Evolutionary conservation across 1,140 invertebrate genomes (phyloP).

Genomic region (Macrosteles quadrilineatus): DNA sequence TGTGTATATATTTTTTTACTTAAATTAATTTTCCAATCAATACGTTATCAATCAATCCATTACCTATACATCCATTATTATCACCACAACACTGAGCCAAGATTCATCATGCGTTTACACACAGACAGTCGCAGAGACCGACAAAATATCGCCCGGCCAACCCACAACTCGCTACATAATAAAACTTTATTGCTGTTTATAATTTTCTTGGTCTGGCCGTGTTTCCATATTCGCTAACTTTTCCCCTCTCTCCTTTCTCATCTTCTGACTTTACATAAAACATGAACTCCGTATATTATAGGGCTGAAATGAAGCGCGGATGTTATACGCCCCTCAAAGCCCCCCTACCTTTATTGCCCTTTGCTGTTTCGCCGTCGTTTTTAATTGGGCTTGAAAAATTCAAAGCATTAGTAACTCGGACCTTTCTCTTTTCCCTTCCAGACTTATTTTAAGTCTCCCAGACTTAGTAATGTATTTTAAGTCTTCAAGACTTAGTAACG

Average conservation of each 20-base stretch:
- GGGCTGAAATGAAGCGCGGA: not conserved
- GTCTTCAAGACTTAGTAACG: too few relatives aligned
- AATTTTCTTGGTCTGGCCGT: constrained; percentile 21
- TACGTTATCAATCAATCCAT: too few relatives aligned
- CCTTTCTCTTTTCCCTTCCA: too few relatives aligned
- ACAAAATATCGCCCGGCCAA: too few relatives aligned
- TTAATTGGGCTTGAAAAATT: constrained; percentile 32
- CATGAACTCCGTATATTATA: constrained; percentile 32
- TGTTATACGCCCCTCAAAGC: not conserved
- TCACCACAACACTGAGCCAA: too few relatives aligned
- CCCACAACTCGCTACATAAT: constrained; percentile 17
- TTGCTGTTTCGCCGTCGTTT: constrained; percentile 14
- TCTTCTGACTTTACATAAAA: constrained; percentile 26
- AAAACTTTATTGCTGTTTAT: constrained; percentile 33
- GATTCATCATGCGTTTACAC: too few relatives aligned
- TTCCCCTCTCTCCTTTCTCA: constrained; percentile 8
- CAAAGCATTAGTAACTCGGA: not conserved
- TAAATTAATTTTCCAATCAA: too few relatives aligned
- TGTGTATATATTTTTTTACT: too few relatives aligned
- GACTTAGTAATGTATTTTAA: too few relatives aligned
- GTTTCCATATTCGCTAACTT: constrained; percentile 22
- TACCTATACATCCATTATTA: too few relatives aligned
- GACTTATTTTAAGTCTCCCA: too few relatives aligned
- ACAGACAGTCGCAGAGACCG: too few relatives aligned
- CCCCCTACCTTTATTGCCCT: constrained; percentile 6